A percentile compares a stretch with the other conserved stretches of the same genome.
Conservation (phyloP, 2,888 invertebrate genomes). For the Drosophila maculinotata region DNA sequence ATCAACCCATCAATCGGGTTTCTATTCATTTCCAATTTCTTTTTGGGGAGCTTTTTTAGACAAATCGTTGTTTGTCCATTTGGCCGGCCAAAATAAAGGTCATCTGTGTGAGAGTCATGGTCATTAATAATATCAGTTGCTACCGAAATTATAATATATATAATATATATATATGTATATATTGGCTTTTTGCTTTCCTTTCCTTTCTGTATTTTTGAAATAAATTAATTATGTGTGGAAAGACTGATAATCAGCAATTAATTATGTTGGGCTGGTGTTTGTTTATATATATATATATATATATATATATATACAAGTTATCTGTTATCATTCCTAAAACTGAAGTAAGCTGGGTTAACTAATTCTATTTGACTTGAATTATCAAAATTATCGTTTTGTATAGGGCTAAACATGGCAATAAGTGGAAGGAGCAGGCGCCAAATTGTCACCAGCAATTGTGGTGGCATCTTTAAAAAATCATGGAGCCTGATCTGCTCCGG, state of each 20-base stretch:
- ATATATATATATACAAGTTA: too few relatives aligned
- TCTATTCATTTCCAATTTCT: constrained; percentile 28
- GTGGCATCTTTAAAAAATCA: neutral
- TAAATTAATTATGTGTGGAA: neutral
- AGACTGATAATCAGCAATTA: too few relatives aligned
- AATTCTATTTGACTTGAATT: neutral
- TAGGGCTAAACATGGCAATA: constrained; percentile 1
- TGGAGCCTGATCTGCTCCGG: constrained; percentile 31
- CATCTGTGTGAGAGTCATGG: neutral
- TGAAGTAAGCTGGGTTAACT: constrained; percentile 1
- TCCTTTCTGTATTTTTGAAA: neutral
- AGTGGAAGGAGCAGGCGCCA: neutral
- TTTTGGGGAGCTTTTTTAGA: constrained; percentile 3
- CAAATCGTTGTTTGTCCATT: constrained; percentile 18
- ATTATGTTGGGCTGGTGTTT: too few relatives aligned
- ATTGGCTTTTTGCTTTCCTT: neutral
- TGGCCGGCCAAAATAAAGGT: constrained; percentile 23
- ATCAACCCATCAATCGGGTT: constrained; percentile 46
- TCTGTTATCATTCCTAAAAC: neutral
- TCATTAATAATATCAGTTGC: neutral
- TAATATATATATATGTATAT: neutral
- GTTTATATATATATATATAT: too few relatives aligned
- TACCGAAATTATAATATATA: too few relatives aligned
- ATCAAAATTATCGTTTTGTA: constrained; percentile 11
- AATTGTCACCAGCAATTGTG: neutral